phyloP scores from a whole-genome alignment of 30 jellyfish, hydroid and myxozoan genomes.

The Turritopsis rubra region DNA sequence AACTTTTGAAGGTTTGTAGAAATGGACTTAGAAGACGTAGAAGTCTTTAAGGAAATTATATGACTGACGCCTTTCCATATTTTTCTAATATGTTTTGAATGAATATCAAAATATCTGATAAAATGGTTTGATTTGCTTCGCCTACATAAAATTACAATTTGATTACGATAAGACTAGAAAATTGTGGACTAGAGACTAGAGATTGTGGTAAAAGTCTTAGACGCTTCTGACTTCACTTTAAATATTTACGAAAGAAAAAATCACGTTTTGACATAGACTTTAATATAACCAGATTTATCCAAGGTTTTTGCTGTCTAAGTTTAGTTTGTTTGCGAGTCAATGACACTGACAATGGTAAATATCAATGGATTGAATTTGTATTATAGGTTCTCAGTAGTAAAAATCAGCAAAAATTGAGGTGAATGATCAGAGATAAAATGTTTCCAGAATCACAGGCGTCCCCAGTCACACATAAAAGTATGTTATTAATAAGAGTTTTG shows the following conservation, averaged over 20 bases:
- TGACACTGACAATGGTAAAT: too few species aligned
- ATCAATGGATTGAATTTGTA: neutral
- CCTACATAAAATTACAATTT: too few species aligned
- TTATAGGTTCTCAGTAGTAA: neutral
- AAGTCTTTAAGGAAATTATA: neutral
- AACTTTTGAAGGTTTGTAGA: neutral
- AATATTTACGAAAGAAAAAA: too few species aligned
- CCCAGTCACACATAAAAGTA: neutral
- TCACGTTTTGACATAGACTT: too few species aligned
- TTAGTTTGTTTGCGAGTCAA: too few species aligned
- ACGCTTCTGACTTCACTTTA: too few species aligned
- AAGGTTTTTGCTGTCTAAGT: too few species aligned
- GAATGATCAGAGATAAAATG: neutral
- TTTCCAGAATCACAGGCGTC: neutral
- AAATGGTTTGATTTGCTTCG: too few species aligned
- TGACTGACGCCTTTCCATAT: neutral
- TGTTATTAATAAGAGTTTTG: neutral
- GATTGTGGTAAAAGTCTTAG: too few species aligned
- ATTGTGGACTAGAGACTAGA: too few species aligned
- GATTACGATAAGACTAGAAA: too few species aligned
- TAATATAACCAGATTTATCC: too few species aligned
- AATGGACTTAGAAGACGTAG: neutral
- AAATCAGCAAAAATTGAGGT: neutral
- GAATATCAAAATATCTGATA: neutral
- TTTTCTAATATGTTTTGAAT: neutral